Base-by-base conservation (phyloP, 2,113 vertebrate species). In the Triplophysa dalaica region DNA sequence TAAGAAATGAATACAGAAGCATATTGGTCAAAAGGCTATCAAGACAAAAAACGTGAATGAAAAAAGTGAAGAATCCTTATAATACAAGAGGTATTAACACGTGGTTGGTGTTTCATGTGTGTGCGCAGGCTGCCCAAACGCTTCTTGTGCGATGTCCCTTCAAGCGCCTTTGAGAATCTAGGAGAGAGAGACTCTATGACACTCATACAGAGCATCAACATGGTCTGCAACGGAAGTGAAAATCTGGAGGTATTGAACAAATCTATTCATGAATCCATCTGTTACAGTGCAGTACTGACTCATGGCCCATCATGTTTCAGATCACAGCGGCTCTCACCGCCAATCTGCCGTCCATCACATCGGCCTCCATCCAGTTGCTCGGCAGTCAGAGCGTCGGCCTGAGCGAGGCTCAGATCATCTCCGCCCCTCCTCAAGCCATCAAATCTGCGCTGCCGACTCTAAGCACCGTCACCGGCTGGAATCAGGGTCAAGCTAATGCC, bases 331-430 rank as follows among this genome's bases (percentile, higher is more conserved):
- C 86, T 29, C 77, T 90, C 24, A 76, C 84, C 5, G 79, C 86
- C 29, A 91, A 87, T 77, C 69, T 91, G 26, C 2, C 87, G 14
- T 85, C 43, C 11, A 7, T 91, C 61, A 77, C 88, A 11, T 1
- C 14, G 16, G 2, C 66, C 43, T 86, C 80, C 0, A 74, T 91
- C 17, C 0, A 0, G 13, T 10, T 19, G 9, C 81, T 91, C 8
- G 89, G 89, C 54, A 85, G 13, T 56, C 52, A 85, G 50, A 82
- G 83, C 1, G 24, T 80, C 13, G 80, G 87, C 2, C 76, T 91
- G 48, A 85, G 81, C 8, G 83, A 3, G n/a, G 81, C 45, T 26
- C 88, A 91, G 83, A 82, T 84, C 54, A 60, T 91, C 48, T 0
- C 64, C 10, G 84, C 78, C 33, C 33, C 33, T 8, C 33, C 33